Conservation (phyloP, 2,797 vertebrate species). For the Tinamus major region DNA sequence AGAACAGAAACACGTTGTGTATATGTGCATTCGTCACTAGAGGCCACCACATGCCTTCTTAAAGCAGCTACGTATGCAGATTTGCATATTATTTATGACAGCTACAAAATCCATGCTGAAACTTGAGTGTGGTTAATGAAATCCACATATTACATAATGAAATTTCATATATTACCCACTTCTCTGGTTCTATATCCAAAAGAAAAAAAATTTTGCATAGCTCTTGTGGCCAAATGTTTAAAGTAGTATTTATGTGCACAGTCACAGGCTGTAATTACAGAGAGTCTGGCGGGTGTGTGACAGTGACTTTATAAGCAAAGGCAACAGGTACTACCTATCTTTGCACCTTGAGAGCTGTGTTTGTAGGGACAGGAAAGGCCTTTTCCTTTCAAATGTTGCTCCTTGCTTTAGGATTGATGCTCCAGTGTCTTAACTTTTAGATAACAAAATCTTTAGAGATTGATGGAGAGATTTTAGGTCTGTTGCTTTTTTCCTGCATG, state of each 20-base stretch:
- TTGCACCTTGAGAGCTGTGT: background rate
- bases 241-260: background rate
- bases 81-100: rapidly evolving
- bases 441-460: background rate
- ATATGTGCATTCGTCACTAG: slow-evolving; percentile 22
- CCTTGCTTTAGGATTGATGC: background rate
- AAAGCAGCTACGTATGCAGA: background rate
- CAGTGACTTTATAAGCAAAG: background rate
- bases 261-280: background rate
- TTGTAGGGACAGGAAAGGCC: background rate
- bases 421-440: background rate
- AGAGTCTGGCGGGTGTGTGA: background rate
- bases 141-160: rapidly evolving
- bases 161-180: rapidly evolving
- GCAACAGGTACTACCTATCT: background rate
- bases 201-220: background rate
- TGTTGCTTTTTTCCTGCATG: background rate
- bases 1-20: background rate
- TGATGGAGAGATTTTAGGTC: background rate
- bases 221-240: background rate
- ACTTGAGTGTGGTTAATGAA: rapidly evolving
- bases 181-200: background rate
- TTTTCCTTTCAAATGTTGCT: background rate
- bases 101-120: background rate
- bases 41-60: slow-evolving; percentile 46